phyloP scores from a whole-genome alignment of 2,113 vertebrate species.

The Larimichthys polyactis region DNA sequence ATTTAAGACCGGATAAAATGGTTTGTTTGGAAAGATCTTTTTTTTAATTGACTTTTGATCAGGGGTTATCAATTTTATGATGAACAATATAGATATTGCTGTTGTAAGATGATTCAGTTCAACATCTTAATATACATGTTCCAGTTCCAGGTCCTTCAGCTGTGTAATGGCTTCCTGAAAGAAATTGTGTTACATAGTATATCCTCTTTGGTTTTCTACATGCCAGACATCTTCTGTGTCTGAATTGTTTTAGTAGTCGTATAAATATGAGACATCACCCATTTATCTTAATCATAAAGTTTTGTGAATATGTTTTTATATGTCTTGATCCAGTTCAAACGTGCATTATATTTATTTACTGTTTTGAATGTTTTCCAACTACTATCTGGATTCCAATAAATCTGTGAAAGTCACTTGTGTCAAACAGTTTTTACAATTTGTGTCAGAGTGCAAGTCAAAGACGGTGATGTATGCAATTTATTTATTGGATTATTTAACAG shows the following conservation, averaged over 20 bases:
- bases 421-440: not conserved
- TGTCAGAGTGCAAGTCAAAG: no score
- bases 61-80: not conserved
- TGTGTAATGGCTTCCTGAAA: not conserved
- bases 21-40: not conserved
- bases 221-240: not conserved
- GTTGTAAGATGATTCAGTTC: not conserved
- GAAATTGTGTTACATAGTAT: not conserved
- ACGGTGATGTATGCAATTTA: no score
- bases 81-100: conserved; percentile 6
- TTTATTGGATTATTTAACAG: no score
- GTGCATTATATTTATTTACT: conserved; percentile 57
- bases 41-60: conserved; percentile 4
- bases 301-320: not conserved
- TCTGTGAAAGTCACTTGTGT: not conserved
- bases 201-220: not conserved
- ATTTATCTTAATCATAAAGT: not conserved
- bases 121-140: not conserved
- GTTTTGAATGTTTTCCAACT: conserved; percentile 13
- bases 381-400: conserved; percentile 60
- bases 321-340: conserved; percentile 10
- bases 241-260: not conserved
- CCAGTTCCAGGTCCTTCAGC: not conserved
- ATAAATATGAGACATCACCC: not conserved
- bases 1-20: not conserved